Base-by-base conservation (phyloP, 2,888 invertebrate species). In the Strigamia crassipes region DNA sequence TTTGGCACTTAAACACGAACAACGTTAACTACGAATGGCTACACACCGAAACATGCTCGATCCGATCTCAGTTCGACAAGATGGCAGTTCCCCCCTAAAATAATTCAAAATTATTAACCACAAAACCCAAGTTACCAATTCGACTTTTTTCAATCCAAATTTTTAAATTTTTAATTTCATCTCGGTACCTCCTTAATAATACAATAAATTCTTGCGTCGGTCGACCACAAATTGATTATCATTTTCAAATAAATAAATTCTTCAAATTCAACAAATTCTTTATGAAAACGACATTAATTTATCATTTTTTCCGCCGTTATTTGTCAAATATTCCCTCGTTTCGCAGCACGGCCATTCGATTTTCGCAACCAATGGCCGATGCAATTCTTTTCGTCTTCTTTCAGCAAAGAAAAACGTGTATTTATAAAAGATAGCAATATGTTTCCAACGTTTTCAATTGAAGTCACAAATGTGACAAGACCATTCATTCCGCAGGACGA, bases 391-490 rank as follows among this genome's bases (percentile, higher is more conserved):
- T 9, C 9, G 21, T 5, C 38, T 38, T 9, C 9, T 56, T 56
- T 18, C n/a, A 21, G 21, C 56, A 56, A 27, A 56, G 18, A 18
- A 56, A 56, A 73, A 27, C 27, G 73, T 73, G 31, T 73, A 73
- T 73, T 73, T 73, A 31, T 15, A 73, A 31, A 73, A 73, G 73
- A 73, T n/a, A 73, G 27, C 73, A 73, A 73, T 73, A 73, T 73
- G 73, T 73, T 73, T 73, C 27, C 73, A 73, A 73, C 73, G 31
- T 73, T 73, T 73, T 73, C 73, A 73, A 73, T 73, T 73, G 73
- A 27, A 31, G 31, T 10, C 73, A 73, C 27, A 73, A 73, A 73
- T 27, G 73, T 73, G 73, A 73, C 73, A 73, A 73, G 73, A 73
- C 73, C 73, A 73, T 73, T 73, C 73, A 73, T 73, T 31, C 73